Conservation (phyloP, 1,140 invertebrate species). For the Drosophila nannoptera region DNA sequence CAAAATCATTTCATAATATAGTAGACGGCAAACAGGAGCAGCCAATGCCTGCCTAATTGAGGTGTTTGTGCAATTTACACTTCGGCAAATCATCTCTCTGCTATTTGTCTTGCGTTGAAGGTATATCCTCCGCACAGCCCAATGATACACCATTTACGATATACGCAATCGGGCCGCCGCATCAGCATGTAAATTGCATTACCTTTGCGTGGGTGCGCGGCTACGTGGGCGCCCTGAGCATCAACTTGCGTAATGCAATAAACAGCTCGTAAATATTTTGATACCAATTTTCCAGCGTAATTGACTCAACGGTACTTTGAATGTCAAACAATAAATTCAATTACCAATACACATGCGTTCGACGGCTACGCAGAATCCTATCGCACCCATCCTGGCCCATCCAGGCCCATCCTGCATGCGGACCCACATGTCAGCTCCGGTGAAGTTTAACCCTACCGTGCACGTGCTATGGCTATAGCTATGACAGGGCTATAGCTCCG, state of each 20-base stretch:
- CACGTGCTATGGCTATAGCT: slow-evolving; percentile 49
- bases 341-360: slow-evolving; percentile 67
- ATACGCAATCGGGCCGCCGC: slow-evolving; percentile 40
- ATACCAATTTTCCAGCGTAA: slow-evolving; percentile 77
- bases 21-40: not conserved
- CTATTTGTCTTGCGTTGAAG: slow-evolving; percentile 37
- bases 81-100: slow-evolving; percentile 38
- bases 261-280: slow-evolving; percentile 78
- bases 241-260: slow-evolving; percentile 73
- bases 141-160: slow-evolving; percentile 44
- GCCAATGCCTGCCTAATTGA: slow-evolving; percentile 44
- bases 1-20: slow-evolving; percentile 10
- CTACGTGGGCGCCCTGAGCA: slow-evolving; percentile 15
- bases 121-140: slow-evolving; percentile 10
- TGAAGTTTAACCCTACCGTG: slow-evolving; percentile 60
- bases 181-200: slow-evolving; percentile 74
- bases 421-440: slow-evolving; percentile 38
- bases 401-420: not conserved
- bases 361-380: slow-evolving; percentile 5
- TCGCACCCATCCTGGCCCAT: not conserved
- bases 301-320: slow-evolving; percentile 74
- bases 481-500: slow-evolving; percentile 32
- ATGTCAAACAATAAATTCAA: slow-evolving; percentile 78
- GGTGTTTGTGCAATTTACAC: slow-evolving; percentile 49
- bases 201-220: slow-evolving; percentile 36